phyloP scores from a whole-genome alignment of 2,888 invertebrate species.

The Timema podura region DNA sequence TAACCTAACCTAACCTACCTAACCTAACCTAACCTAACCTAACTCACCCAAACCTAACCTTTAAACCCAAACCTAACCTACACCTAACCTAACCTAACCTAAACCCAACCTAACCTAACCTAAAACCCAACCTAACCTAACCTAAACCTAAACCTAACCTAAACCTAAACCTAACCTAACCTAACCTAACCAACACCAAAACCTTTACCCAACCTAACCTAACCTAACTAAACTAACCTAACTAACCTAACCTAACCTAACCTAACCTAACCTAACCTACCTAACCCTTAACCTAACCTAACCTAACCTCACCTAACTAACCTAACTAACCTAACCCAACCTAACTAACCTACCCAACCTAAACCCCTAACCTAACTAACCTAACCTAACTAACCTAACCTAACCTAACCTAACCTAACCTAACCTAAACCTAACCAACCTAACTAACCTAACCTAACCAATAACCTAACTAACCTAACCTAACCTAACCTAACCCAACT shows the following conservation, averaged over 20 bases:
- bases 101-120: too few species aligned
- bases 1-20: too few species aligned
- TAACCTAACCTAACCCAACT: slow-evolving; percentile 29
- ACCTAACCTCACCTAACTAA: slow-evolving; percentile 28
- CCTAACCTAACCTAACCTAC: slow-evolving; percentile 28
- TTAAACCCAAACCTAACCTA: too few species aligned
- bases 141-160: slow-evolving; percentile 21
- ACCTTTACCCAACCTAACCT: slow-evolving; percentile 24
- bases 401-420: slow-evolving; percentile 31
- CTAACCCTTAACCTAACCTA: too few species aligned
- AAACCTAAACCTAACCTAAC: slow-evolving; percentile 22
- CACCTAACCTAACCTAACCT: too few species aligned
- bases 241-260: slow-evolving; percentile 30
- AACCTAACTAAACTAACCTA: too few species aligned
- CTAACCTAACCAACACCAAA: slow-evolving; percentile 19
- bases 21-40: slow-evolving; percentile 17
- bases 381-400: slow-evolving; percentile 24
- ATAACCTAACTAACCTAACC: slow-evolving; percentile 26
- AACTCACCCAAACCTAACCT: slow-evolving; percentile 17
- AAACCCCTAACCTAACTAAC: too few species aligned
- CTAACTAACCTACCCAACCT: too few species aligned
- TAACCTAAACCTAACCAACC: slow-evolving; percentile 19
- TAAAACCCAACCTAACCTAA: too few species aligned
- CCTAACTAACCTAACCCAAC: slow-evolving; percentile 27
- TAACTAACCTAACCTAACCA: too few species aligned